Conservation (phyloP, 2,113 vertebrate genomes). For the Glaucomys volans region DNA sequence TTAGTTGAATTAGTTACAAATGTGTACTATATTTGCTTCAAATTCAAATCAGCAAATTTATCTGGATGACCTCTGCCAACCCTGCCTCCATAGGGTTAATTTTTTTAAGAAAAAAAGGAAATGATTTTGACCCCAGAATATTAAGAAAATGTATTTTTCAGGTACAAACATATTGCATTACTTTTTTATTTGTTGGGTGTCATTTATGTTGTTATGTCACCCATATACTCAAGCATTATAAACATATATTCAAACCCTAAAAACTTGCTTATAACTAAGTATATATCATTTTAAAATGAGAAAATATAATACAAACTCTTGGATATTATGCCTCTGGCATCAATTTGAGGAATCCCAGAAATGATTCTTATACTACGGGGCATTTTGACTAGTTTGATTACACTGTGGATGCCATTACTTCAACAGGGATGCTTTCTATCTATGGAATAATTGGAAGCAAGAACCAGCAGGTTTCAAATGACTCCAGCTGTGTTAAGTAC, state of each 20-base stretch:
- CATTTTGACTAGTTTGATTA: slow-evolving; percentile 85
- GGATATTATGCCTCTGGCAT: slow-evolving; percentile 53
- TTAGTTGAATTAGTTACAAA: slow-evolving; percentile 36
- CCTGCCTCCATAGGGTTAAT: no score
- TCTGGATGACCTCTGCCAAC: neutral
- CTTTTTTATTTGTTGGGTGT: neutral
- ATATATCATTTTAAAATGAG: neutral
- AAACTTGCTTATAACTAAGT: neutral
- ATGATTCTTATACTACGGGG: slow-evolving; percentile 71
- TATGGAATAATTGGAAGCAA: slow-evolving; percentile 86
- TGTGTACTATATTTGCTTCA: neutral
- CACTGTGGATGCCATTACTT: slow-evolving; percentile 81
- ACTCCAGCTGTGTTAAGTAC: slow-evolving; percentile 82
- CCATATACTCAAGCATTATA: neutral
- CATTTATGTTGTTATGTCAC: neutral
- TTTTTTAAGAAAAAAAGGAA: neutral
- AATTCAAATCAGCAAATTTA: slow-evolving; percentile 44
- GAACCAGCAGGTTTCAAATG: slow-evolving; percentile 84
- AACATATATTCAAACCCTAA: neutral
- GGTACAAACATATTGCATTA: neutral
- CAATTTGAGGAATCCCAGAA: slow-evolving; percentile 78
- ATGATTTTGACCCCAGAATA: neutral
- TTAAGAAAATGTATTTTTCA: slow-evolving; percentile 12
- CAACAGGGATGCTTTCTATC: slow-evolving; percentile 79
- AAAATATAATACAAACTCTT: neutral